Conservation (phyloP, 1,140 invertebrate species). For the Heliconius melpomene region DNA sequence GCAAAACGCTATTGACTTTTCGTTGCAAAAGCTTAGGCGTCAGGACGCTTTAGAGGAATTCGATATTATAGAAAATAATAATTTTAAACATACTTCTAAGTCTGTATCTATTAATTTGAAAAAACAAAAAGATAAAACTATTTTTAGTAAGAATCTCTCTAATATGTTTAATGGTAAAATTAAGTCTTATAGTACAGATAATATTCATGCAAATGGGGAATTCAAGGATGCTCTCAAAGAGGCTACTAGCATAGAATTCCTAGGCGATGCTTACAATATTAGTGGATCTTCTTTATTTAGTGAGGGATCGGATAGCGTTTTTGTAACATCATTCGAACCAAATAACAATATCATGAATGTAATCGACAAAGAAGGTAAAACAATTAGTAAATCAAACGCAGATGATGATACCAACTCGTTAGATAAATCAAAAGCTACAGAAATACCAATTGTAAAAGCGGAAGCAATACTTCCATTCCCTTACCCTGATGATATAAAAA, state of each 20-base stretch:
- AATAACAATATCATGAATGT: conserved; percentile 46
- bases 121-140: conserved; percentile 48
- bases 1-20: conserved; percentile 62
- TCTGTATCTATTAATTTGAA: conserved; percentile 51
- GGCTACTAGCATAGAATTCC: conserved; percentile 69
- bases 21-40: conserved; percentile 44
- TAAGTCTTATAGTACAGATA: conserved; percentile 72
- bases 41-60: conserved; percentile 50
- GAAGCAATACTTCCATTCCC: conserved; percentile 59
- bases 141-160: conserved; percentile 62
- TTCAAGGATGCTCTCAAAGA: conserved; percentile 67
- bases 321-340: conserved; percentile 50
- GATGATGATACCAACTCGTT: background rate
- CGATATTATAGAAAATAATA: conserved; percentile 28
- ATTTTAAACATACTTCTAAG: conserved; percentile 41
- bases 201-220: conserved; percentile 54
- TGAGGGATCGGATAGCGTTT: conserved; percentile 66
- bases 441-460: conserved; percentile 57
- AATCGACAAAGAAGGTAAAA: conserved; percentile 34
- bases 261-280: conserved; percentile 43
- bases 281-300: conserved; percentile 63
- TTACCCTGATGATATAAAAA: conserved; percentile 54
- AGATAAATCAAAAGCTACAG: conserved; percentile 3
- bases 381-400: background rate
- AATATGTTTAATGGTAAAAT: conserved; percentile 66